Evolutionary conservation across 2,888 invertebrate species (phyloP), one percentile per base, ranked within the genome.

Genomic region (Xylophagus ater): DNA sequence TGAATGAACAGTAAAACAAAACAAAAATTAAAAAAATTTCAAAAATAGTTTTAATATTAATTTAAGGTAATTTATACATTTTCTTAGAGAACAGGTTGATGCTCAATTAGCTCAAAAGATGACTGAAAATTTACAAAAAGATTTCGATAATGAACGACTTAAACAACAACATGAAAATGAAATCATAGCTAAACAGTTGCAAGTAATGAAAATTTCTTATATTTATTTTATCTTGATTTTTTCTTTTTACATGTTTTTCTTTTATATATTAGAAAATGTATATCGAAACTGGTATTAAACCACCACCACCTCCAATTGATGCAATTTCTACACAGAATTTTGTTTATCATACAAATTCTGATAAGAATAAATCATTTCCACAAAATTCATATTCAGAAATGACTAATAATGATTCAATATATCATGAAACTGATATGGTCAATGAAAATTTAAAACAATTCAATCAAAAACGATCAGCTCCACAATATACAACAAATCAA

Each of bases 71-170:
- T 39, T 14, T 28, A 9, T 32, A 20, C 37, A 31, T 28, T 36
- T 26, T 29, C 24, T 9, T 50, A 78, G 77, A 54, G 81, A 81
- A 60, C 75, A 78, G 52, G 67, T 73, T 46, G 82, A 83, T 58
- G 76, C 74, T 34, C 60, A 69, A 46, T 65, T 80, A 23, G 82
- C 82, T 20, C 71, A 72, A 52, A 70, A 76, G 54, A 65, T 81
- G 39, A 81, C 83, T 21, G 71, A 77, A 44, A 74, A 75, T 51
- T 57, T 80, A 29, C 74, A 76, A 53, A 58, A 67, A 33, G 74
- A 73, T 48, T 67, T 70, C 44, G 62, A 67, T 50, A 60, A 70
- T 41, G 70, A 68, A 50, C 53, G 56, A 26, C 66, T 70, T 39
- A 61, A 69, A 40, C 67, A 69, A 44, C 50, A 72, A 23, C 70